phyloP scores from a whole-genome alignment of 2,797 vertebrate species.

The Malurus splendens region DNA sequence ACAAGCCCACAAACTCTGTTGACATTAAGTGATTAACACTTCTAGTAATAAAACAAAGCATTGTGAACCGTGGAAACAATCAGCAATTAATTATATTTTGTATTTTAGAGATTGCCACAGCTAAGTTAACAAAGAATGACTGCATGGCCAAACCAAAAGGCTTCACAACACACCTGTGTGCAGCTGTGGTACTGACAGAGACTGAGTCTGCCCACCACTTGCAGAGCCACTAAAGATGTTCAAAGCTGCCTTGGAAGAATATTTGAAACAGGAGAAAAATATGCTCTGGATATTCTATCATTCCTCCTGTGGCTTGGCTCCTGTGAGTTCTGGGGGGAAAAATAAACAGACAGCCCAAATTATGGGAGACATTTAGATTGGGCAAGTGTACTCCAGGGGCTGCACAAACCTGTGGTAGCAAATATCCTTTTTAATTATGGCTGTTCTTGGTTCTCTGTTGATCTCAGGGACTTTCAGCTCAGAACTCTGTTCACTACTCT shows the following conservation, averaged over 20 bases:
- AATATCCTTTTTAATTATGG: neutral
- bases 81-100: neutral
- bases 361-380: neutral
- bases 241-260: neutral
- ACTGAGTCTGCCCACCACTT: rapidly evolving
- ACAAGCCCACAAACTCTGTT: neutral
- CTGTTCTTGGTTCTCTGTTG: neutral
- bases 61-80: neutral
- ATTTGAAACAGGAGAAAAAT: neutral
- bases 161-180: neutral
- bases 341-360: neutral
- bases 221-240: neutral
- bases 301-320: neutral
- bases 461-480: neutral
- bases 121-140: neutral
- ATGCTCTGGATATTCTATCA: neutral
- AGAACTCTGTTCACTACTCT: neutral
- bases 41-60: neutral
- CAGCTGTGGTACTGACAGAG: neutral
- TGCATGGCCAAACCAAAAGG: neutral
- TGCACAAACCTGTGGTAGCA: neutral
- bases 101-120: neutral
- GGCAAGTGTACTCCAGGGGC: neutral
- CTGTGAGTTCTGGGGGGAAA: neutral
- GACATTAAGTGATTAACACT: neutral